Percentiles rank a stretch among this genome's conserved stretches.
Conservation (phyloP, 1,140 invertebrate genomes). For the Chironomus striatipennis region DNA sequence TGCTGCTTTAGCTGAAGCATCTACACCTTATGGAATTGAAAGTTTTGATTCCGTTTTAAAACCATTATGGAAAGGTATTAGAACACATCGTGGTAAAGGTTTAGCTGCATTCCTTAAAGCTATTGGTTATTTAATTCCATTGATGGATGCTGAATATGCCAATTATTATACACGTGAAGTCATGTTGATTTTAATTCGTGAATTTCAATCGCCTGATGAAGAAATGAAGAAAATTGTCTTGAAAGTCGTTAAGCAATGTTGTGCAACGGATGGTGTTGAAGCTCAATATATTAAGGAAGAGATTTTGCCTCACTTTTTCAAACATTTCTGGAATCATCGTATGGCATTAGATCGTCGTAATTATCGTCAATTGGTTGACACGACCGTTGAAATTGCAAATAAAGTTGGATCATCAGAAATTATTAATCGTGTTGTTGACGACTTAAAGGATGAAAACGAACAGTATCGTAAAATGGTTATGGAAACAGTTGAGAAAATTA, state of each 20-base stretch:
- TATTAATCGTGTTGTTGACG: conserved; percentile 96
- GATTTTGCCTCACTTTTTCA: conserved; percentile 98
- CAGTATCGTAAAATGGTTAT: conserved; percentile 99
- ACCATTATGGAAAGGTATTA: conserved; percentile 98
- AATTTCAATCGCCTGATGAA: conserved; percentile 99
- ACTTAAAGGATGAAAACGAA: conserved; percentile 99
- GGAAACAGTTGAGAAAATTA: conserved; percentile 99
- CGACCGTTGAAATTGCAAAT: conserved; percentile 99
- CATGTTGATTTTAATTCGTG: conserved; percentile 98
- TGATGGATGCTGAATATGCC: conserved; percentile 99
- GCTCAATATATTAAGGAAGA: conserved; percentile 99
- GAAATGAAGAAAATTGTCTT: conserved; percentile 99
- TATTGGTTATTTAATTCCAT: conserved; percentile 97
- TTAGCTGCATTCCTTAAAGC: conserved; percentile 98
- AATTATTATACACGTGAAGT: conserved; percentile 99
- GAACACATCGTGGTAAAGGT: conserved; percentile 96
- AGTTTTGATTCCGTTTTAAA: conserved; percentile 99
- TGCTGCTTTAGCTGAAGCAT: conserved; percentile 94
- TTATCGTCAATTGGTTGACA: conserved; percentile 96
- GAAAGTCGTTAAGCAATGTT: conserved; percentile 99
- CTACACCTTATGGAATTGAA: conserved; percentile 99
- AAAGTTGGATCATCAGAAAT: conserved; percentile 99
- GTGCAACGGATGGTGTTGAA: conserved; percentile 99
- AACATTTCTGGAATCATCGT: conserved; percentile 99
- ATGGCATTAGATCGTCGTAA: conserved; percentile 98